Evolutionary conservation across 2,113 vertebrate genomes (phyloP).

Genomic region (Papio anubis): DNA sequence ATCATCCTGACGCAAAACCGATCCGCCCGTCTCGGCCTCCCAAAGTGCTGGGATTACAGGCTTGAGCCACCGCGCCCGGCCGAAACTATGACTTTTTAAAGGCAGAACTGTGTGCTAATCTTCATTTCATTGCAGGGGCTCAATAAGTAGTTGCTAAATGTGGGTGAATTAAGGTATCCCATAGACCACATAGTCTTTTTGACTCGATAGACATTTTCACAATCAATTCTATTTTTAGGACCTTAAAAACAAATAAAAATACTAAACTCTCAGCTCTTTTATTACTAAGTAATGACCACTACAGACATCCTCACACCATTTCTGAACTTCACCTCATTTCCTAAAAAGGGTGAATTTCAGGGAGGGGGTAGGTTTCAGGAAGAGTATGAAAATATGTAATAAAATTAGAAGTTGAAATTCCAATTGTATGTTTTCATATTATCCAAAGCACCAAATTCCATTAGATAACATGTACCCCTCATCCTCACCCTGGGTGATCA

Average conservation of each 20-base stretch:
- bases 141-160: background rate
- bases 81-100: conserved; percentile 9
- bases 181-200: background rate
- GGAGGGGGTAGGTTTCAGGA: background rate
- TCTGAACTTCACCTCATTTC: background rate
- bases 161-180: background rate
- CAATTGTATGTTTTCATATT: background rate
- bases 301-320: background rate
- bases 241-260: conserved; percentile 22
- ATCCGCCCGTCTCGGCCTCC: too few species aligned
- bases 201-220: background rate
- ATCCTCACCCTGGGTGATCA: background rate
- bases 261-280: background rate
- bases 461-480: background rate
- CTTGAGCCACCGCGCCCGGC: too few species aligned
- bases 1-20: too few species aligned
- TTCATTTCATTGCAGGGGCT: background rate
- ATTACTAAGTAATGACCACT: conserved; percentile 12
- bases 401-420: conserved; percentile 5
- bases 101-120: background rate
- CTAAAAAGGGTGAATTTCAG: conserved; percentile 1
- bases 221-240: conserved; percentile 18
- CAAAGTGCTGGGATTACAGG: too few species aligned
- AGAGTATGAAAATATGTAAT: background rate
- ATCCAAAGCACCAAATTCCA: background rate